Percentiles rank a stretch among this genome's conserved stretches.
phyloP scores from a whole-genome alignment of 1,140 invertebrate species.

The Zaprionus ornatus region DNA sequence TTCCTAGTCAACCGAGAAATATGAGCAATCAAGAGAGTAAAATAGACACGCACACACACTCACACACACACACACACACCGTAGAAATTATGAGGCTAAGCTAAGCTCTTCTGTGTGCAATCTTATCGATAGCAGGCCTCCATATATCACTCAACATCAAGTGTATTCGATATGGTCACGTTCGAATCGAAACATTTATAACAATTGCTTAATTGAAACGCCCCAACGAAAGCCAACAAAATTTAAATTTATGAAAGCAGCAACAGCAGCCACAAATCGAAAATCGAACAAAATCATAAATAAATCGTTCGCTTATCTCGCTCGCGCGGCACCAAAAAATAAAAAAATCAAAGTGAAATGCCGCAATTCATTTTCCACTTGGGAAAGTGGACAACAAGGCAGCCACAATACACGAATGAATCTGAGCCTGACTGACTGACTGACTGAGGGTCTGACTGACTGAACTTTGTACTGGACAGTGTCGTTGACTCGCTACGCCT shows the following conservation, averaged over 20 bases:
- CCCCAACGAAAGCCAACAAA: slow-evolving; percentile 31
- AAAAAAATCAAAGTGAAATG: slow-evolving; percentile 64
- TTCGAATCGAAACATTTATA: slow-evolving; percentile 69
- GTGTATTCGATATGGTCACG: slow-evolving; percentile 43
- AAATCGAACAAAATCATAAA: slow-evolving; percentile 69
- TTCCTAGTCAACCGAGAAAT: slow-evolving; percentile 44
- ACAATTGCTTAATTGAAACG: slow-evolving; percentile 79
- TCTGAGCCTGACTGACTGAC: slow-evolving; percentile 2
- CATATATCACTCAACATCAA: slow-evolving; percentile 74
- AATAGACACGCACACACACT: neutral
- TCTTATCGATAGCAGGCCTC: slow-evolving; percentile 39
- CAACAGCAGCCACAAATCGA: slow-evolving; percentile 54
- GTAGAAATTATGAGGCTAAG: neutral
- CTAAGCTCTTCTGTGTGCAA: slow-evolving; percentile 9
- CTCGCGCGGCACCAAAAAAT: neutral
- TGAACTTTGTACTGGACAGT: slow-evolving; percentile 29
- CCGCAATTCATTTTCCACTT: slow-evolving; percentile 55
- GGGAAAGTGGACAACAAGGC: slow-evolving; percentile 54
- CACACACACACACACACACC: too few species aligned
- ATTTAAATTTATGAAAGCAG: slow-evolving; percentile 80
- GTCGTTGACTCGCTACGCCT: slow-evolving; percentile 6
- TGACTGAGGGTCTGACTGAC: neutral
- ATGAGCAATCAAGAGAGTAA: neutral
- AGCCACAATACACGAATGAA: slow-evolving; percentile 4
- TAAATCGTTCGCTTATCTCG: slow-evolving; percentile 75